Base-by-base conservation (phyloP, 2,888 invertebrate species). In the Antheraea yamamai region DNA sequence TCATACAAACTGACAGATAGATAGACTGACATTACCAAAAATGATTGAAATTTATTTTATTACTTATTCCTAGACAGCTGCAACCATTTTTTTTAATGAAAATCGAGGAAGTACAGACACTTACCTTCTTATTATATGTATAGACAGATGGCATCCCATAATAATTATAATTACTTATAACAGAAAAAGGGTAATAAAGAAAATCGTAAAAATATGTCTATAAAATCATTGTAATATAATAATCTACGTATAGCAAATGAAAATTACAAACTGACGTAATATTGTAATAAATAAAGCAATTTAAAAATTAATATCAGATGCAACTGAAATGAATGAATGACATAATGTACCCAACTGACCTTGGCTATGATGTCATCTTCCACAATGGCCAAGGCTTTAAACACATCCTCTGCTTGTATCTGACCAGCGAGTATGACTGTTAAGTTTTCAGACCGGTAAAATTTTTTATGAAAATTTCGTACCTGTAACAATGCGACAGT, bases 401-500 rank as follows among this genome's bases (percentile, higher is more conserved):
- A 97, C 4, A 98, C 96, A 83, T 97, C 96, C 20, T 96, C 95
- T 0, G 97, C 96, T 72, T 96, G 96, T 26, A 98, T 96, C 91
- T 97, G 97, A 0, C 98, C 98, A 20, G 97, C 97, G 74, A 98
- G 96, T 75, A 98, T 97, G 4, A 98, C 93, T 77, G 97, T 97
- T 76, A 98, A 92, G 89, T 99, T 99, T 90, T 98, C 98, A 2
- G 98, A 97, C 35, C 98, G 95, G 90, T 99, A 99, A 91, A 97
- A 98, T 78, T 97, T 96, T 82, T 97, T 96, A 88, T 99, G 98
- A 88, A 97, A 99, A 20, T 96, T 94, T 80, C 95, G 95, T 10
- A 98, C 97, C 97, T 97, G 79, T 47, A 75, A 75, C 7, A 73
- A 74, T 71, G 75, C 47, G 47, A 55, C 18, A 74, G 7, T 10